Evolutionary conservation across 92 coral and sea anemone genomes (phyloP).

Genomic region (Nematostella vectensis): DNA sequence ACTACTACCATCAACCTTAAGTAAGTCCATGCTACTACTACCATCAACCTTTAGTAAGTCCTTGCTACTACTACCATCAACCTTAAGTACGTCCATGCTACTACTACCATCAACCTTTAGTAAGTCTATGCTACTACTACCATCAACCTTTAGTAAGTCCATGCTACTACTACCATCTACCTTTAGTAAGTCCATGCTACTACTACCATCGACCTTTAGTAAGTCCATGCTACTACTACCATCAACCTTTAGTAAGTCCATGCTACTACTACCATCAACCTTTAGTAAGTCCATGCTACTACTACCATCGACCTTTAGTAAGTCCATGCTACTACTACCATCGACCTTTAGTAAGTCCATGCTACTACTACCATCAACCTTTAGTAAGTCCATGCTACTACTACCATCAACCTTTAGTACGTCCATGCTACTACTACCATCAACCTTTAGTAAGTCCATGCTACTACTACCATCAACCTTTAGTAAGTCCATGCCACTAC

Average conservation of each 20-base stretch:
- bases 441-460: not conserved
- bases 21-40: conserved; percentile 60
- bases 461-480: too few relatives aligned
- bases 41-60: conserved; percentile 36
- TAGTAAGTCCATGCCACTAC: too few relatives aligned
- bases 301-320: conserved; percentile 38
- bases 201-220: too few relatives aligned
- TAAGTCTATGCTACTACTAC: conserved; percentile 5
- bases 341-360: conserved; percentile 36
- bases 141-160: conserved; percentile 5
- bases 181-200: not conserved
- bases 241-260: too few relatives aligned
- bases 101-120: conserved; percentile 63
- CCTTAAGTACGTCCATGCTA: conserved; percentile 45
- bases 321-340: conserved; percentile 43
- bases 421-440: not conserved
- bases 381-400: conserved; percentile 10
- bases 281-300: conserved; percentile 68
- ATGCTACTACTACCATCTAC: not conserved
- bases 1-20: too few relatives aligned
- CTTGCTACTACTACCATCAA: conserved; percentile 57
- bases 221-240: too few relatives aligned
- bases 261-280: too few relatives aligned
- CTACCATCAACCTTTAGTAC: conserved; percentile 6
- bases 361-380: conserved; percentile 78